Conservation (phyloP, 2,888 invertebrate genomes). For the Candidula unifasciata region DNA sequence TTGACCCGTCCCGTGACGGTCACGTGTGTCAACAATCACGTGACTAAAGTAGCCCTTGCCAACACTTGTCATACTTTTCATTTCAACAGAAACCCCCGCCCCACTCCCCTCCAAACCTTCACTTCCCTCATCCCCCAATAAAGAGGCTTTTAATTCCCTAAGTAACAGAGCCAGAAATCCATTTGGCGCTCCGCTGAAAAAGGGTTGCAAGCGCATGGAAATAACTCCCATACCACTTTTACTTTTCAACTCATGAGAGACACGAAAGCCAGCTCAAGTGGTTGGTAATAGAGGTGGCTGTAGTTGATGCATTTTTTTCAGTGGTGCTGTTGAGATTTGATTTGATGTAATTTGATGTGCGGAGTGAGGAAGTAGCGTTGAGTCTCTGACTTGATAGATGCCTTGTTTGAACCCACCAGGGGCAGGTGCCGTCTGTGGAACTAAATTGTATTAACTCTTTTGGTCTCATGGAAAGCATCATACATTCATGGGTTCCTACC, state of each 20-base stretch:
- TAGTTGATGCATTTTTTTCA: too few relatives aligned
- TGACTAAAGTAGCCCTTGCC: not conserved
- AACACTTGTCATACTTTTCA: not conserved
- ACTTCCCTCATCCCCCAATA: not conserved
- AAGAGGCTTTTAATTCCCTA: not conserved
- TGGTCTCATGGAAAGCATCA: too few relatives aligned
- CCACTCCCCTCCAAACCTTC: not conserved
- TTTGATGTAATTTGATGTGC: too few relatives aligned
- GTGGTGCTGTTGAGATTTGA: too few relatives aligned
- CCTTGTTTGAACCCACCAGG: too few relatives aligned
- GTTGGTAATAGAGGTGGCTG: too few relatives aligned
- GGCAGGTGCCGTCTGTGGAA: too few relatives aligned
- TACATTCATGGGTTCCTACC: too few relatives aligned
- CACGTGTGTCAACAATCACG: slow-evolving; percentile 38
- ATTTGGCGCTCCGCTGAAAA: not conserved
- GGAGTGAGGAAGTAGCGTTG: too few relatives aligned
- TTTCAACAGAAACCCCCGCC: too few relatives aligned
- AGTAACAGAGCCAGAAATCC: not conserved
- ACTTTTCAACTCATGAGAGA: not conserved
- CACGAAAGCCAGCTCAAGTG: not conserved
- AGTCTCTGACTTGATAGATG: too few relatives aligned
- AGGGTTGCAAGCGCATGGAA: not conserved
- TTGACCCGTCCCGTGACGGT: slow-evolving; percentile 26
- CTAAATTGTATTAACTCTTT: too few relatives aligned
- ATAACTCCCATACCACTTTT: not conserved